Base-by-base conservation (phyloP, 2,113 vertebrate genomes). In the Scalopus aquaticus region DNA sequence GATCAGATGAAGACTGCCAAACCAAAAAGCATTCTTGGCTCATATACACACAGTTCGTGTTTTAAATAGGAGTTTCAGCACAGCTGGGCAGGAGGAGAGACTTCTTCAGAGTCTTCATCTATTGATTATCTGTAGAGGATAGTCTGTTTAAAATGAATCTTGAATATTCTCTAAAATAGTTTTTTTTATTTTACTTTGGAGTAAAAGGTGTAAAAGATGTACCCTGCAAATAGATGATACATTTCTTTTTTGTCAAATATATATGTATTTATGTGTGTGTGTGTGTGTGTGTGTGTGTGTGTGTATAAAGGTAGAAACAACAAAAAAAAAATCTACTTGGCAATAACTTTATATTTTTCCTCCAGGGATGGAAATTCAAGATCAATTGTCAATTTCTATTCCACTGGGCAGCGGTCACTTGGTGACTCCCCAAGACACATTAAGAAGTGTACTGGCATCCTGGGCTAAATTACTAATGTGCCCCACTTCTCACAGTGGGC, bases 11-110 rank as follows among this genome's bases (percentile, higher is more conserved):
- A 96, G 94, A 46, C 84, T 96, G 92, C 96, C 93, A 96, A 97
- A 93, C 82, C 91, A 88, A 84, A 96, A 95, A 96, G 96, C 94
- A 90, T 96, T 97, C 84, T 95, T 97, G 97, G 96, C 95, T 90
- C 84, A 37, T 8, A 1, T 54, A 74, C 65, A 84, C 76, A 84
- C 70, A 74, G 70, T 51, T 91, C 89, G 73, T 74, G 83, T 93
- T 94, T 93, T 90, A 97, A 89, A 92, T 64, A 90, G 72, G 54
- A 90, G 80, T 35, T 94, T 78, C 60, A 22, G 91, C 89, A 62
- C 5, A 7, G 80, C 80, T 26, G 22, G 89, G 79, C 94, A 93
- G 32, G 16, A 94, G 70, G 65, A 81, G 82, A 93, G 56, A 73
- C 81, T 93, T 85, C 91, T 85, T 81, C 37, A 37, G 65, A 51